phyloP scores from a whole-genome alignment of 2,113 vertebrate genomes.

The Lycocorax pyrrhopterus region DNA sequence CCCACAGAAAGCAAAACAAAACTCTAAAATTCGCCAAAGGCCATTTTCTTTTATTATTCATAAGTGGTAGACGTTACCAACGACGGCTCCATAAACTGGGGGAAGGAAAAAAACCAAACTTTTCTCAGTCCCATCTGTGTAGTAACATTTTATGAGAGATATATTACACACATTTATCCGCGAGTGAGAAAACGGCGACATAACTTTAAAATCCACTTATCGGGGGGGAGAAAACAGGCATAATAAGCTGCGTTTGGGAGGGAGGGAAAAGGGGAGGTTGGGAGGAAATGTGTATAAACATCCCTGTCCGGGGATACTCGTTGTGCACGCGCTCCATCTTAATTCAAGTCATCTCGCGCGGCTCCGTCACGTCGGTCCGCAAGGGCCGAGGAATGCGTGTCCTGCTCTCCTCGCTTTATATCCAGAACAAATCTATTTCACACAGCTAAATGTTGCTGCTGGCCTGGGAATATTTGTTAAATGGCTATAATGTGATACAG shows the following conservation, averaged over 20 bases:
- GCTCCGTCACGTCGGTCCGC: not conserved
- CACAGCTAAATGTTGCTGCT: constrained; percentile 34
- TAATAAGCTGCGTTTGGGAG: not conserved
- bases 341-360: not conserved
- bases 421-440: constrained; percentile 50
- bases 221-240: not conserved
- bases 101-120: not conserved
- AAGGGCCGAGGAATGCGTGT: not conserved
- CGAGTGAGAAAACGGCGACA: not conserved
- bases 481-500: constrained; percentile 43
- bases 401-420: constrained; percentile 1
- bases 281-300: not conserved
- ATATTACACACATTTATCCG: not conserved
- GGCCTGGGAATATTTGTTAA: constrained; percentile 61
- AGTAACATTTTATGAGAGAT: constrained; percentile 36
- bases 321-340: not conserved
- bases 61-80: constrained; percentile 48
- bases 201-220: constrained; percentile 38
- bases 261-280: not conserved
- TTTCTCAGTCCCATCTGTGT: constrained; percentile 32
- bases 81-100: constrained; percentile 8
- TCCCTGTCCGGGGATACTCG: not conserved
- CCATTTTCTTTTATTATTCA: constrained; percentile 53
- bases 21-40: not conserved
- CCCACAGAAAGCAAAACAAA: constrained; percentile 36